phyloP scores from a whole-genome alignment of 2,113 vertebrate species.

The Diadophis punctatus region DNA sequence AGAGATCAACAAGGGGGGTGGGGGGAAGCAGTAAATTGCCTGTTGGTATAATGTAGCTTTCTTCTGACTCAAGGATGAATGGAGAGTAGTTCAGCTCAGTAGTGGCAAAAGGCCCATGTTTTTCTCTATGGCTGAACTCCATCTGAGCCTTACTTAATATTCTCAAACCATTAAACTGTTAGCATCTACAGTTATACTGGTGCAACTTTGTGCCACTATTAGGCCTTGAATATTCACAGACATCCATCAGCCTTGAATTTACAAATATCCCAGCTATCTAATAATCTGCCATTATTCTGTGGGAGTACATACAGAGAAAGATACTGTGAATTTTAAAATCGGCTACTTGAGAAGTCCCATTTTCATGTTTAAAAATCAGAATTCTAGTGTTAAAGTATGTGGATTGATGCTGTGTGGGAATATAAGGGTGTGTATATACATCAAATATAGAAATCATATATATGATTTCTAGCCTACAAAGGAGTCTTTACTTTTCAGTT shows the following conservation, averaged over 20 bases:
- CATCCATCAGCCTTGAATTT: neutral
- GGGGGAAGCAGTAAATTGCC: neutral
- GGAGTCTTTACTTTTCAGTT: too few species aligned
- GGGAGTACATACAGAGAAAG: neutral
- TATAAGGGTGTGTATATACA: too few species aligned
- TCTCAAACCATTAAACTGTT: neutral
- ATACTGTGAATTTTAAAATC: neutral
- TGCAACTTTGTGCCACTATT: neutral
- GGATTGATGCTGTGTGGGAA: neutral
- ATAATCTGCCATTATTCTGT: neutral
- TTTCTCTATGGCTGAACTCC: neutral
- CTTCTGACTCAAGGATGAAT: neutral
- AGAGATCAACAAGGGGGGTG: neutral
- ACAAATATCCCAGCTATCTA: neutral
- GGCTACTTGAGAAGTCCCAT: neutral
- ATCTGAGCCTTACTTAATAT: neutral
- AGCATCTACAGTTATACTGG: neutral
- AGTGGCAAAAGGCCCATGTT: neutral
- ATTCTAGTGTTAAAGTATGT: too few species aligned
- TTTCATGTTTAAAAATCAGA: neutral
- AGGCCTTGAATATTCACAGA: neutral
- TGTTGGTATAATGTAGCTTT: neutral
- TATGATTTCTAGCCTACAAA: neutral
- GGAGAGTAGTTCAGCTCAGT: neutral
- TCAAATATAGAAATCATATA: too few species aligned